A percentile compares a stretch with the other conserved stretches of the same genome.
These are phyloP conservation scores for Oenanthe melanoleuca DNA, from an alignment of 2,113 vertebrate species.

Conservation along the genomic window DNA sequence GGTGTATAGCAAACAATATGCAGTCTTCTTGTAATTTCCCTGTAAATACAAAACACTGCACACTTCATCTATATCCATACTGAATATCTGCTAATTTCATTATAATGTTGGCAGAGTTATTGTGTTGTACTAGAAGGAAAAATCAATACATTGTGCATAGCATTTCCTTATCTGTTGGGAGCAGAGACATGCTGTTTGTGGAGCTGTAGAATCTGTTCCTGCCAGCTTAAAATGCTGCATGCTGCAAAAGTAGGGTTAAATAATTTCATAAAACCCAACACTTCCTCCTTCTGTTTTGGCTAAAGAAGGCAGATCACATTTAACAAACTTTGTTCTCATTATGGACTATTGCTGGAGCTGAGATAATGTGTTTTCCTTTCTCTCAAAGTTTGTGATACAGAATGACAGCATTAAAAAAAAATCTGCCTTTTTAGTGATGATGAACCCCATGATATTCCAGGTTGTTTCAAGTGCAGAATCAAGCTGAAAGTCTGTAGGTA, in stretches of 20 bases:
- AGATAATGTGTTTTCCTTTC: neutral
- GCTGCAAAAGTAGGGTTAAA: neutral
- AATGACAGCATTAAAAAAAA: neutral
- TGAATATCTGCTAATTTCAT: neutral
- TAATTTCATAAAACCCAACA: neutral
- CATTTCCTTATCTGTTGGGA: constrained; percentile 30
- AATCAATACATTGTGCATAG: neutral
- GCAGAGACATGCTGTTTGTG: neutral
- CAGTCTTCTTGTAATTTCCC: neutral
- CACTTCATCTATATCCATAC: neutral
- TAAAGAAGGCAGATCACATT: neutral
- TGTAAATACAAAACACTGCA: neutral
- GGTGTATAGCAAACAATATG: neutral
- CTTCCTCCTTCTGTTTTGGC: neutral
- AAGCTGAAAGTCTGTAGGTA: neutral
- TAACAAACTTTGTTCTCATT: neutral
- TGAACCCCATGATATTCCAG: neutral
- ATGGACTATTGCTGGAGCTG: neutral
- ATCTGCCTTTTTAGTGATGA: neutral
- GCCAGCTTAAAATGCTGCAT: neutral
- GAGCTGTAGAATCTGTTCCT: neutral
- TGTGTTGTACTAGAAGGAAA: neutral
- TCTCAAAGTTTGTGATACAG: neutral
- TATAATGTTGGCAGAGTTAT: neutral
- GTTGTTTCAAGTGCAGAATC: neutral